Evolutionary conservation across 2,888 invertebrate genomes (phyloP).

Genomic region (Argyresthia albistria): DNA sequence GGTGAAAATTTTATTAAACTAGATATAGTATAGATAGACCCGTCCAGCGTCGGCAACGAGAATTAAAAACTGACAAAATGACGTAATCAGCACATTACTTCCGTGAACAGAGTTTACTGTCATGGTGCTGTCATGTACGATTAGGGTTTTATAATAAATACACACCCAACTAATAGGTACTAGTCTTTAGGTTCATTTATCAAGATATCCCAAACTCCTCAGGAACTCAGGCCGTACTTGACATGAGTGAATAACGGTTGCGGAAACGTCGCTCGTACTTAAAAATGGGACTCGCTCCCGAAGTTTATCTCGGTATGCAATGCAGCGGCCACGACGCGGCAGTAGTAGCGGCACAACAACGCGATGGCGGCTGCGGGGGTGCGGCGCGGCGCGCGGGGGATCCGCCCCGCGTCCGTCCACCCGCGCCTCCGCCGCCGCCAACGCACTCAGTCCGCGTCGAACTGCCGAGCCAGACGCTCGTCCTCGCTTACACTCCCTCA

Average conservation of each 20-base stretch:
- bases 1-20: no score
- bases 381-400: constrained; percentile 22
- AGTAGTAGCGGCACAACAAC: neutral
- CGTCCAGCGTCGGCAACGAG: no score
- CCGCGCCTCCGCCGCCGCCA: constrained; percentile 49
- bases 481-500: constrained; percentile 65
- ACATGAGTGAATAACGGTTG: constrained; percentile 32
- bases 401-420: constrained; percentile 60
- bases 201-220: neutral
- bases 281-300: constrained; percentile 57
- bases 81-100: constrained; percentile 55
- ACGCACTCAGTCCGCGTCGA: constrained; percentile 58
- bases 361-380: constrained; percentile 17
- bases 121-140: neutral
- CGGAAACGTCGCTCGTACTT: constrained; percentile 47
- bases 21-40: no score
- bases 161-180: neutral
- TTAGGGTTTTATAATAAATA: neutral
- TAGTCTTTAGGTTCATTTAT: neutral
- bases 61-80: constrained; percentile 21
- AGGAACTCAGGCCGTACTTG: neutral
- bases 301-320: constrained; percentile 63
- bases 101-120: constrained; percentile 38
- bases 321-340: constrained; percentile 26
- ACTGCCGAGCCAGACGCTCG: constrained; percentile 64